Evolutionary conservation across 2,113 vertebrate genomes (phyloP), one percentile per base, ranked within the genome.

Genomic region (Romanogobio albipinnatus): DNA sequence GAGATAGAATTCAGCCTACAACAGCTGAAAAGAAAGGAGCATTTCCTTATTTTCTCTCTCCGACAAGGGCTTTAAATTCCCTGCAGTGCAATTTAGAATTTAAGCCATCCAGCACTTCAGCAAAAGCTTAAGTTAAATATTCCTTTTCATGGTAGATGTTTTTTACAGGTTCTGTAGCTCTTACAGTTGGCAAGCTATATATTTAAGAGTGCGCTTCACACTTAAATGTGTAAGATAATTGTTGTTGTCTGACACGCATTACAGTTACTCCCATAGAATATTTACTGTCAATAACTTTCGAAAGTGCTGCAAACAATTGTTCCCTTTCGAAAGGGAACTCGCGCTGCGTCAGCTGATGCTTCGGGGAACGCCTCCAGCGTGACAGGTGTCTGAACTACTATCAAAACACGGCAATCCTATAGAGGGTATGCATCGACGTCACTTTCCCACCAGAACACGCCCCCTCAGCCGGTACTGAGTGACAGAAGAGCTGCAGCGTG

Each of bases 1-100:
- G 58, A 80, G 77, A 80, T 79, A 61, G 8, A 79, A 62, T 62
- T 47, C 39, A 80, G 39, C 33, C 22, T 29, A 80, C 77, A 80
- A 62, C n/a, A 80, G 39, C 39, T 45, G 58, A 80, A 47, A 80
- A 62, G 58, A 62, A 80, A 80, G 24, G 77, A 19, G 4, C 58
- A 62, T 80, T 76, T 64, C 58, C 45, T 47, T 80, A 64, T 80
- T 47, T 64, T 64, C n/a, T 64, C n/a, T 62, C 39, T 62, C 22
- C 15, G 59, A 47, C 39, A 80, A 80, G 58, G 39, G 77, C 39
- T 43, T 43, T 62, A 64, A 80, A 80, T 61, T 80, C 39, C 58
- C 77, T 29, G 36, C 58, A 61, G 77, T 45, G 39, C 58, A 64
- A 26, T 64, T 80, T 80, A 64, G 58, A 79, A 80, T 64, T 47